Percentiles rank a stretch among this genome's conserved stretches.
These are phyloP conservation scores for Siphlonurus alternatus DNA, from an alignment of 2,888 invertebrate genomes.

Conservation along the genomic window DNA sequence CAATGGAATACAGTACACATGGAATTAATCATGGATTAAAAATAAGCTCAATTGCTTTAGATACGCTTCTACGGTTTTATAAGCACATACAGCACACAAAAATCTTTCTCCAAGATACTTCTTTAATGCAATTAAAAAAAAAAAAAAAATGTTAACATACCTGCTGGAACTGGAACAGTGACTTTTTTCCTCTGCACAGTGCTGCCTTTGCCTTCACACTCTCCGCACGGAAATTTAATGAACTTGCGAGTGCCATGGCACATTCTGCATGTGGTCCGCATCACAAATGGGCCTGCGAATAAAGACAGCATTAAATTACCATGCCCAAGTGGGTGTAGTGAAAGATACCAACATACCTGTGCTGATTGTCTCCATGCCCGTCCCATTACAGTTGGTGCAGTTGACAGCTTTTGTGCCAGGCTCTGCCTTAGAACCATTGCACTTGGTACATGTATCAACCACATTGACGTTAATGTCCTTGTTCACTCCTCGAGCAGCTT, in stretches of 20 bases:
- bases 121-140: too few species aligned
- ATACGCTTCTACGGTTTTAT: neutral
- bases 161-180: conserved; percentile 84
- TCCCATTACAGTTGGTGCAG: conserved; percentile 89
- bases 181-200: conserved; percentile 76
- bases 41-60: neutral
- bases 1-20: neutral
- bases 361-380: conserved; percentile 84
- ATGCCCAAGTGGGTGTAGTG: neutral
- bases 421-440: conserved; percentile 70
- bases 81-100: neutral
- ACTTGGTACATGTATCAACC: conserved; percentile 82
- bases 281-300: conserved; percentile 78
- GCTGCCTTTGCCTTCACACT: conserved; percentile 88
- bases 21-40: neutral
- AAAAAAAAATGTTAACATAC: too few species aligned
- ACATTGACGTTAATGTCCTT: conserved; percentile 86
- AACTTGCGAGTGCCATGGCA: conserved; percentile 74
- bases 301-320: conserved; percentile 5
- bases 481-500: conserved; percentile 90
- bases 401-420: conserved; percentile 78
- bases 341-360: conserved; percentile 34
- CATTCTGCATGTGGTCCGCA: conserved; percentile 87
- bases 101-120: too few species aligned
- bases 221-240: conserved; percentile 78